phyloP scores from a whole-genome alignment of 1,140 invertebrate genomes.

The Acarapis woodi region DNA sequence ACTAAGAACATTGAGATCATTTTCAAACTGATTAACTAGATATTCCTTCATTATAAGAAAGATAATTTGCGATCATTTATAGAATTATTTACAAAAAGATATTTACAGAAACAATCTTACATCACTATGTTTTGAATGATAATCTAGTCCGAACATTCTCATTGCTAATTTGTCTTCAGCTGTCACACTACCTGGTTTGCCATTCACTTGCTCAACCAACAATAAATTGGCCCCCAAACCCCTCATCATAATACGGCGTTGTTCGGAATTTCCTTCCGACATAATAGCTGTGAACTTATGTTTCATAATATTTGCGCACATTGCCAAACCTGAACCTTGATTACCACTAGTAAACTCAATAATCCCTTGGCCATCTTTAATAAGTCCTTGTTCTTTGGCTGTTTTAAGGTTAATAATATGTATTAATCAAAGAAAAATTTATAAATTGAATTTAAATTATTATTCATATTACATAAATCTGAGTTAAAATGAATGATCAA shows the following conservation, averaged over 20 bases:
- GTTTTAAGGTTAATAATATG: too few species aligned
- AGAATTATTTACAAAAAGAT: slow-evolving; percentile 4
- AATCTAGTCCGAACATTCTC: too few species aligned
- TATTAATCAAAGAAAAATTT: too few species aligned
- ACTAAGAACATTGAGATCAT: background rate
- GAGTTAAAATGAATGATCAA: too few species aligned
- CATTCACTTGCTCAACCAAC: slow-evolving; percentile 3
- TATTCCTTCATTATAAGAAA: slow-evolving; percentile 2
- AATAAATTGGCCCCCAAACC: slow-evolving; percentile 5
- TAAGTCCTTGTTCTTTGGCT: slow-evolving; percentile 3
- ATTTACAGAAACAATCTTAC: too few species aligned
- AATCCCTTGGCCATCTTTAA: slow-evolving; percentile 2
- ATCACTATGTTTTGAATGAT: too few species aligned
- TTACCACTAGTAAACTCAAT: slow-evolving; percentile 10
- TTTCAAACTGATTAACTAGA: slow-evolving; percentile 3
- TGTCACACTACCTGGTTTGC: slow-evolving; percentile 9
- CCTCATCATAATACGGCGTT: slow-evolving; percentile 7
- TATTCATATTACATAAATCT: too few species aligned
- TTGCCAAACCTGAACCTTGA: slow-evolving; percentile 9
- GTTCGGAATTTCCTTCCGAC: slow-evolving; percentile 9
- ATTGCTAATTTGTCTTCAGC: slow-evolving; percentile 4
- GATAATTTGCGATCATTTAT: slow-evolving; percentile 3
- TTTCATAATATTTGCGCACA: slow-evolving; percentile 3
- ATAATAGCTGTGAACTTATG: slow-evolving; percentile 8
- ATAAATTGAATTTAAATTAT: too few species aligned